Evolutionary conservation across 2,797 vertebrate species (phyloP), one percentile per base, ranked within the genome.

Genomic region (Parambassis ranga): DNA sequence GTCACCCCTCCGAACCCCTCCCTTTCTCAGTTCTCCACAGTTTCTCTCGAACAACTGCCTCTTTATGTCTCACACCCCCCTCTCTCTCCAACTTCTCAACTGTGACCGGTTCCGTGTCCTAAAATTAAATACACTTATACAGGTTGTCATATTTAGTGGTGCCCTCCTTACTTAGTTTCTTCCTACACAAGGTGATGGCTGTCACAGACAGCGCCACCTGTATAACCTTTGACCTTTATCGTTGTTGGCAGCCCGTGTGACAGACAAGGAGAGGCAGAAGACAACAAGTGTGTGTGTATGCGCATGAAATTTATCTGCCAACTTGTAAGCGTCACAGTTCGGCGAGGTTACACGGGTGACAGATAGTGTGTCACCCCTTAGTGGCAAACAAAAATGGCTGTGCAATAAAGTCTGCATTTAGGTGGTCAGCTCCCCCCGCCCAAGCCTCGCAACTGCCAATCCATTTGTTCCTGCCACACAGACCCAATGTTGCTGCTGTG

Each of bases 301-400:
- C 67, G 49, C 65, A 58, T 51, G 65, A 44, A 59, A 57, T 71
- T 66, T 1, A 2, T 56, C 58, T 65, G 66, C 38, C 65, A 61
- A 63, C 33, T 35, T 22, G 58, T 72, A 61, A n/a, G 71, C 24
- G 4, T 75, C 66, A 43, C 58, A 43, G 58, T 41, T 44, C 46
- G 62, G 48, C 11, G 23, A 65, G 68, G 79, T 81, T 69, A 60
- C 74, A 43, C 42, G 5, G 61, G 47, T 71, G 68, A 75, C 67
- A 55, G 66, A 44, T 47, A 62, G 56, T 38, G 22, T 69, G 71
- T 78, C 76, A 65, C 61, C 74, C 55, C 52, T 49, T 42, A n/a
- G 64, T 32, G 63, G 68, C 77, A 75, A 82, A 86, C 75, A 85
- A 90, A n/a, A 89, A 83, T 71, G 79, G 59, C 75, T 48, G 58